Evolutionary conservation across 2,888 invertebrate genomes (phyloP), one percentile per base, ranked within the genome.

Genomic region (Melanostoma mellinum): DNA sequence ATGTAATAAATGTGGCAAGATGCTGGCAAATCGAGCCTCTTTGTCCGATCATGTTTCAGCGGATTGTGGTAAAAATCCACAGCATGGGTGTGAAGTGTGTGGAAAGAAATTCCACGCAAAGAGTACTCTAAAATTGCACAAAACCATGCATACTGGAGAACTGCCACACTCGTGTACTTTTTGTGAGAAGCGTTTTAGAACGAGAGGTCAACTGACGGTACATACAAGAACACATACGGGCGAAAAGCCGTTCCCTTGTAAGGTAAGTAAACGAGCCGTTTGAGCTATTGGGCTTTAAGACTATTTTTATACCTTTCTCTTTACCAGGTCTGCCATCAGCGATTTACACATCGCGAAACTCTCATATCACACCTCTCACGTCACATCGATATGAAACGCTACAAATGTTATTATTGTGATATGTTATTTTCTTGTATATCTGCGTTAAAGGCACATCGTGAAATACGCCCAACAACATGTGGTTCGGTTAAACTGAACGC

Each of bases 301-400:
- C 8, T 1, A 30, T 4, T 20, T 20, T 36, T n/a, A 30, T 48
- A 10, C 4, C 36, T 44, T 61, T 73, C 30, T 52, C 20, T 55
- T 32, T 65, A 36, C 2, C 61, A 90, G 90, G 87, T 90, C 10
- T 90, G 90, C 35, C 81, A 87, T 0, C 87, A 89, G 68, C 86
- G 88, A 30, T 90, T 90, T 33, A 89, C 90, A 0, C 90, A 90
- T 85, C 89, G 90, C 6, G 90, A 90, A 76, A 90, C 90, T 2
- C 87, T 90, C 4, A 90, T 90, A 40, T 89, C 90, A 0, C 90
- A 90, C 84, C 85, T 90, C 4, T 90, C 90, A 0, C 90, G 90
- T 5, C 90, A 90, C 81, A 90, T 90, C 75, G 90, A 90, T 63
- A 90, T 90, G 90, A 90, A 90, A 69, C 89, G 90, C 9, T 90